phyloP scores from a whole-genome alignment of 23 tunicate genomes.

The Ciona savignyi region DNA sequence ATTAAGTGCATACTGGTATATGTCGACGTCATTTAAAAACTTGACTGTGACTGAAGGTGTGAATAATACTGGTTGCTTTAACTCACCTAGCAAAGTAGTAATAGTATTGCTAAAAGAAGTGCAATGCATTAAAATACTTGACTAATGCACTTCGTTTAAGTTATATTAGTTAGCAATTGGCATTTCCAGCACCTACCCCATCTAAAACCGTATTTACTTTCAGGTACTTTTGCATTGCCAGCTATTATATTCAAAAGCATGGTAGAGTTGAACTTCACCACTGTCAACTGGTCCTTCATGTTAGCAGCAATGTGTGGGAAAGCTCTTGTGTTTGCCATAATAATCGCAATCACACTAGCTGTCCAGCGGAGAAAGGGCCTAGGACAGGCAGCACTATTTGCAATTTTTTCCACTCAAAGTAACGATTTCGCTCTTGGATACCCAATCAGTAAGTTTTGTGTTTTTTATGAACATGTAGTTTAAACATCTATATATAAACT shows the following conservation, averaged over 20 bases:
- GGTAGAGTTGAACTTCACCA: slow-evolving; percentile 72
- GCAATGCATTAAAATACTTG: too few relatives aligned
- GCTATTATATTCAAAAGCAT: slow-evolving; percentile 73
- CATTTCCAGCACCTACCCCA: too few relatives aligned
- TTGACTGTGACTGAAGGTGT: too few relatives aligned
- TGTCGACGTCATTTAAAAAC: too few relatives aligned
- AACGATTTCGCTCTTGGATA: slow-evolving; percentile 93
- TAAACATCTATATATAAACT: too few relatives aligned
- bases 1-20: too few relatives aligned
- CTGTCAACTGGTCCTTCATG: slow-evolving; percentile 75
- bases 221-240: slow-evolving; percentile 68
- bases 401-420: slow-evolving; percentile 84
- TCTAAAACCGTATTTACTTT: slow-evolving; percentile 1
- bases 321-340: slow-evolving; percentile 44
- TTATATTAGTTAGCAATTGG: too few relatives aligned
- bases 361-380: slow-evolving; percentile 29
- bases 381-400: slow-evolving; percentile 57
- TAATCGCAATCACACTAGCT: slow-evolving; percentile 24
- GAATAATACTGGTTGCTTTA: too few relatives aligned
- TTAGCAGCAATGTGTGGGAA: slow-evolving; percentile 58
- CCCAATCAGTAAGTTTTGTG: slow-evolving; percentile 52
- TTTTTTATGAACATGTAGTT: background rate
- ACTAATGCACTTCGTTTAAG: too few relatives aligned
- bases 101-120: too few relatives aligned
- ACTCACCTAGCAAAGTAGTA: too few relatives aligned